Conservation (phyloP, 1,140 invertebrate genomes). For the Eriosoma lanigerum region DNA sequence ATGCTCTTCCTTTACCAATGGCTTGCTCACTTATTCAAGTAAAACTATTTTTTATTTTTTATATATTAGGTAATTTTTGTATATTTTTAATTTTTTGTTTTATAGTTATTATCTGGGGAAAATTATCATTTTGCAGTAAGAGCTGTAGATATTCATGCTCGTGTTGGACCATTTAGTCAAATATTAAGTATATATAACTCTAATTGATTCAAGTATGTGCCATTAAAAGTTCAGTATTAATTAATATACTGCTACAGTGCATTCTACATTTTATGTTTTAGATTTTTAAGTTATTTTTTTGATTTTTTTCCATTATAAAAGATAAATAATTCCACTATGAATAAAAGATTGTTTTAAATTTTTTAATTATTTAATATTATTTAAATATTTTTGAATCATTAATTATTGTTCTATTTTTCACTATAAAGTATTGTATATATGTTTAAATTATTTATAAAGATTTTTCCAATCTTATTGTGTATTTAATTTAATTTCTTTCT, state of each 20-base stretch:
- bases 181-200: slow-evolving; percentile 67
- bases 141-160: slow-evolving; percentile 78
- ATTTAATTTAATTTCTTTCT: too few relatives aligned
- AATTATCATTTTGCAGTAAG: slow-evolving; percentile 93
- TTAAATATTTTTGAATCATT: too few relatives aligned
- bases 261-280: background rate
- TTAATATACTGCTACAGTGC: background rate
- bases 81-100: too few relatives aligned
- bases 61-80: too few relatives aligned
- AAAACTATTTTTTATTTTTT: slow-evolving; percentile 46
- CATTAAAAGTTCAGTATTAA: background rate
- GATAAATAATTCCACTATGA: too few relatives aligned
- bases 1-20: slow-evolving; percentile 90
- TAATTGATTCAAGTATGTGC: background rate
- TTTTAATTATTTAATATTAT: too few relatives aligned
- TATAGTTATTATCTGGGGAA: slow-evolving; percentile 76
- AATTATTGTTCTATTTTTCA: too few relatives aligned
- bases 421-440: too few relatives aligned
- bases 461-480: too few relatives aligned
- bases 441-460: too few relatives aligned
- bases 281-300: too few relatives aligned
- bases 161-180: slow-evolving; percentile 80
- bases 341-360: too few relatives aligned
- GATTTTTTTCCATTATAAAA: background rate
- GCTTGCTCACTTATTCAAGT: slow-evolving; percentile 90